phyloP scores from a whole-genome alignment of 2,888 invertebrate genomes.

The Isotomurus palustris region DNA sequence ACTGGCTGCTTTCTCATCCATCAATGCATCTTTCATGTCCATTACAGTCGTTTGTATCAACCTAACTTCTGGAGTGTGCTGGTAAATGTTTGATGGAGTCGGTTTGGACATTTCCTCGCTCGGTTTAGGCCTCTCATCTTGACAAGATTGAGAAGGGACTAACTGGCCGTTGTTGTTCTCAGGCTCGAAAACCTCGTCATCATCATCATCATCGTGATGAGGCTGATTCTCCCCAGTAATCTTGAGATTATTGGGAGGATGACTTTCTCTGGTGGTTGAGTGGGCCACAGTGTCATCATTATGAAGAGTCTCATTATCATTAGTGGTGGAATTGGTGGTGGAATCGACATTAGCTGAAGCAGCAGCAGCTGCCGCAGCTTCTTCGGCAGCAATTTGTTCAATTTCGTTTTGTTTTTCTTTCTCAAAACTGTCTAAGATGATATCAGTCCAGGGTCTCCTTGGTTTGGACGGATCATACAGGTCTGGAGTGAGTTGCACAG shows the following conservation, averaged over 20 bases:
- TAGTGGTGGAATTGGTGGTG: slow-evolving; percentile 14
- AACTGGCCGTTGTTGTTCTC: slow-evolving; percentile 21
- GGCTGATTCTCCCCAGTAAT: slow-evolving; percentile 11
- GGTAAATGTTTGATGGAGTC: not conserved
- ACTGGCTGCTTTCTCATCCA: slow-evolving; percentile 5
- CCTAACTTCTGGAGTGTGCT: too few species aligned
- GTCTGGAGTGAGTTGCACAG: slow-evolving; percentile 30
- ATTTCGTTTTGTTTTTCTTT: slow-evolving; percentile 35
- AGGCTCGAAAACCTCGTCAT: slow-evolving; percentile 43
- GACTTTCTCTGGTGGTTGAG: slow-evolving; percentile 6
- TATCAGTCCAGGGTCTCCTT: slow-evolving; percentile 46
- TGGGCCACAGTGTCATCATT: not conserved
- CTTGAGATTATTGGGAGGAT: not conserved
- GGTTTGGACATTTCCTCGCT: not conserved
- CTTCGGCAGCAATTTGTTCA: slow-evolving; percentile 21
- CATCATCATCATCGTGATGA: slow-evolving; percentile 19
- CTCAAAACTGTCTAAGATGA: slow-evolving; percentile 44
- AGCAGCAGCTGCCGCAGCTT: slow-evolving; percentile 15
- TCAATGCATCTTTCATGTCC: too few species aligned
- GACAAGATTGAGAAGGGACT: too few species aligned
- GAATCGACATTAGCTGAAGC: slow-evolving; percentile 18
- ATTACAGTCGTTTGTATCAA: too few species aligned
- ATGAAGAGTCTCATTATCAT: slow-evolving; percentile 3
- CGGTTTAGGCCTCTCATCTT: slow-evolving; percentile 10
- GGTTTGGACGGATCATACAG: slow-evolving; percentile 33